Percentiles rank a stretch among this genome's conserved stretches.
Conservation (phyloP, 30 jellyfish, hydroid and myxozoan species). For the Aurelia coerulea region DNA sequence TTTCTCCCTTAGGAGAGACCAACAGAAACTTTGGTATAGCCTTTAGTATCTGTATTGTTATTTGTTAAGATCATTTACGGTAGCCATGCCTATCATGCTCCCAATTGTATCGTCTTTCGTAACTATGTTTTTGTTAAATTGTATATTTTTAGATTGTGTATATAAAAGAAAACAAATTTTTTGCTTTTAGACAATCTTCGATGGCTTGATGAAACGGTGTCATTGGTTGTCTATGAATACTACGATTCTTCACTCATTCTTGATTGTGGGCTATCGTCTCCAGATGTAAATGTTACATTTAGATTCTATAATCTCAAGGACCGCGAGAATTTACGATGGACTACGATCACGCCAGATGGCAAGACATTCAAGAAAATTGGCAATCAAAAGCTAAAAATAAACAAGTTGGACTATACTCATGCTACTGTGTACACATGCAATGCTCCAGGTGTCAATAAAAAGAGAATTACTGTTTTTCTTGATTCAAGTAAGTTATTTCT, state of each 20-base stretch:
- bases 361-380: slow-evolving; percentile 44
- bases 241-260: not conserved
- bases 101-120: too few species aligned
- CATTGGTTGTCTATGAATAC: not conserved
- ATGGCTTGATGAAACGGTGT: not conserved
- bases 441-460: slow-evolving; percentile 53
- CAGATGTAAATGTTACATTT: slow-evolving; percentile 36
- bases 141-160: too few species aligned
- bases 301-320: not conserved
- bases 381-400: slow-evolving; percentile 52
- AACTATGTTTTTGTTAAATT: too few species aligned
- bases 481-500: slow-evolving; percentile 17
- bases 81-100: too few species aligned
- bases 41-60: too few species aligned
- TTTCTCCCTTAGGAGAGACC: too few species aligned
- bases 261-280: slow-evolving; percentile 26
- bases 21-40: too few species aligned
- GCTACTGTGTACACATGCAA: slow-evolving; percentile 44
- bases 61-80: too few species aligned
- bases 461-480: not conserved
- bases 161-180: too few species aligned
- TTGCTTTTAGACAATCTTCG: too few species aligned
- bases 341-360: slow-evolving; percentile 55
- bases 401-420: slow-evolving; percentile 22
- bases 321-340: not conserved